Percentiles rank a stretch among this genome's conserved stretches.
phyloP scores from a whole-genome alignment of 2,113 vertebrate genomes.

The Philantomba maxwellii region DNA sequence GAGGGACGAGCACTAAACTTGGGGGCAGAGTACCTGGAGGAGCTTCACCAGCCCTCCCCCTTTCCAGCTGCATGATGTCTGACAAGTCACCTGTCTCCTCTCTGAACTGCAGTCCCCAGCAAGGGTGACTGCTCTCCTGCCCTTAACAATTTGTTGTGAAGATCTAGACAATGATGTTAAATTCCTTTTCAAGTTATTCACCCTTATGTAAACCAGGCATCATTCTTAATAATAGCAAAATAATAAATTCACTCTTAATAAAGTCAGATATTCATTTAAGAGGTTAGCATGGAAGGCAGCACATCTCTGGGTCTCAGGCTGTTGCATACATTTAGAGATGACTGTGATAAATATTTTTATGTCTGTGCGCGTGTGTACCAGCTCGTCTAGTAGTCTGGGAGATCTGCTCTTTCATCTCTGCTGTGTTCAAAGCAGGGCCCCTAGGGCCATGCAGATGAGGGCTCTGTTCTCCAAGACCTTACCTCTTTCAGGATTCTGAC shows the following conservation, averaged over 20 bases:
- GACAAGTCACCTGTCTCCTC: background rate
- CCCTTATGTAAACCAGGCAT: background rate
- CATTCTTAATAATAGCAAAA: background rate
- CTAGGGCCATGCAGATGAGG: slow-evolving; percentile 31
- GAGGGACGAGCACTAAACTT: background rate
- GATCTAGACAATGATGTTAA: background rate
- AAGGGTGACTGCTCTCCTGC: background rate
- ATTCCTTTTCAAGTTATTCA: background rate
- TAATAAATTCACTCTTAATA: background rate
- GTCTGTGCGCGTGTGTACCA: background rate
- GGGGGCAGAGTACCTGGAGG: background rate
- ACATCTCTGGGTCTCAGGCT: background rate
- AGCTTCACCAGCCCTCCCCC: background rate
- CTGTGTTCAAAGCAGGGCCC: slow-evolving; percentile 41
- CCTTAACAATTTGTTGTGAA: background rate
- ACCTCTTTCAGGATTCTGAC: background rate
- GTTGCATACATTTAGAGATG: slow-evolving; percentile 30
- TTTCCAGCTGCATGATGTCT: background rate
- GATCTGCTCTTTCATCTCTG: slow-evolving; percentile 53
- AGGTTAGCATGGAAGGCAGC: background rate
- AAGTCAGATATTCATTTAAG: background rate
- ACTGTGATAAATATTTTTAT: slow-evolving; percentile 40
- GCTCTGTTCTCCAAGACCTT: slow-evolving; percentile 28
- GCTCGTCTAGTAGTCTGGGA: background rate
- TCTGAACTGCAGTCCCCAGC: background rate